These are phyloP conservation scores for Stenotaenia linearis DNA, from an alignment of 2,888 invertebrate genomes.

Conservation along the genomic window DNA sequence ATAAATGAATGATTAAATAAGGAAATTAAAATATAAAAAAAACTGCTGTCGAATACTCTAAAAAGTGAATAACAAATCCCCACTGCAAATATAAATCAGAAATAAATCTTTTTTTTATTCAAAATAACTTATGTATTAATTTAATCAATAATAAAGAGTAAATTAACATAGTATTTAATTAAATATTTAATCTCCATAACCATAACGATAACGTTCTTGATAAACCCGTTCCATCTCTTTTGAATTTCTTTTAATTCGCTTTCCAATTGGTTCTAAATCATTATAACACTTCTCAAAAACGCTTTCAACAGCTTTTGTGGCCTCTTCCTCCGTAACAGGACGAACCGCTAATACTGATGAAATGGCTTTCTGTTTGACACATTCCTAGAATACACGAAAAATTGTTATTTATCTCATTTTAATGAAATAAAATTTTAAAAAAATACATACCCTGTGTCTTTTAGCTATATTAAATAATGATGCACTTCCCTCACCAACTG, in stretches of 20 bases:
- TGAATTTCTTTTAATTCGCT: slow-evolving; percentile 56
- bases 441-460: slow-evolving; percentile 71
- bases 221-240: slow-evolving; percentile 69
- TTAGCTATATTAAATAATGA: slow-evolving; percentile 64
- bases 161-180: too few relatives aligned
- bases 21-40: too few relatives aligned
- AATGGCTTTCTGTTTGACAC: slow-evolving; percentile 82
- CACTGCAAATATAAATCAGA: too few relatives aligned
- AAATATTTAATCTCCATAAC: slow-evolving; percentile 54
- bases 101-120: too few relatives aligned
- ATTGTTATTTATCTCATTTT: too few relatives aligned
- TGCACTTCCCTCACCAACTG: slow-evolving; percentile 70
- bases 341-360: slow-evolving; percentile 76
- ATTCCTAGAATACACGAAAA: too few relatives aligned
- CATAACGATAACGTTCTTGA: slow-evolving; percentile 69
- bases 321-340: slow-evolving; percentile 64
- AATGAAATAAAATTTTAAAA: slow-evolving; percentile 13
- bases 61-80: too few relatives aligned
- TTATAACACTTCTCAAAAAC: slow-evolving; percentile 87
- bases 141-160: too few relatives aligned
- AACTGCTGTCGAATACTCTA: too few relatives aligned
- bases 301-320: slow-evolving; percentile 68
- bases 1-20: too few relatives aligned
- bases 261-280: slow-evolving; percentile 85
- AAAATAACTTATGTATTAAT: too few relatives aligned